Base-by-base conservation (phyloP, 2,888 invertebrate species). In the Rhyacophila evoluta region DNA sequence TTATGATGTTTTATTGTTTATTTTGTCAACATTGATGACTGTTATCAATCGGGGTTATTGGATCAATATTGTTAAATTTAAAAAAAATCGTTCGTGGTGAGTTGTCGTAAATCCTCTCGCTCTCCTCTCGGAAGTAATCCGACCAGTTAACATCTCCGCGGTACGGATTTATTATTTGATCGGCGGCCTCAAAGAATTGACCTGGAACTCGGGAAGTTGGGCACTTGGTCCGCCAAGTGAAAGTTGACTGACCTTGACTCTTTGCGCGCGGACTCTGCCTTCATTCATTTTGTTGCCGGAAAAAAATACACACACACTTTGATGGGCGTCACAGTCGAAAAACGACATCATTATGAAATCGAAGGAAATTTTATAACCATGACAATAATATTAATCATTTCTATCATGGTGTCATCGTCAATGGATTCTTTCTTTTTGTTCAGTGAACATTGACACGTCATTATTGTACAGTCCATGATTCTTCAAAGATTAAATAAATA, bases 201-300 rank as follows among this genome's bases (percentile, higher is more conserved):
- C 55, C 55, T 55, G 55, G 19, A 55, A 55, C 55, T 55, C 19
- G 68, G 75, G 75, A 75, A 75, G 68, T 37, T 37, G 41, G 73
- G 41, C 37, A 33, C 11, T 68, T 11, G 33, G 67, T 36, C 33
- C 29, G 29, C 36, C 36, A 19, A 75, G 75, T 75, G 75, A 75
- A 75, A 75, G 75, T 75, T 75, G 67, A 37, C 69, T 37, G 75
- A 75, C 75, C 75, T 75, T 75, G 69, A 69, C 69, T 69, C 55
- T 55, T 55, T 19, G 8, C 55, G 69, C 69, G 69, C 28, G 12
- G 69, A 12, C 69, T 55, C 55, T 12, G 15, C 28, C 69, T 69
- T 69, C 69, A 33, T 69, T 69, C 69, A 69, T 69, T 69, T 33
- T 29, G 69, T 55, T 19, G 55, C 55, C 19, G 55, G 55, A 55